Base-by-base conservation (phyloP, 2,797 vertebrate genomes). In the Bufotes viridis region DNA sequence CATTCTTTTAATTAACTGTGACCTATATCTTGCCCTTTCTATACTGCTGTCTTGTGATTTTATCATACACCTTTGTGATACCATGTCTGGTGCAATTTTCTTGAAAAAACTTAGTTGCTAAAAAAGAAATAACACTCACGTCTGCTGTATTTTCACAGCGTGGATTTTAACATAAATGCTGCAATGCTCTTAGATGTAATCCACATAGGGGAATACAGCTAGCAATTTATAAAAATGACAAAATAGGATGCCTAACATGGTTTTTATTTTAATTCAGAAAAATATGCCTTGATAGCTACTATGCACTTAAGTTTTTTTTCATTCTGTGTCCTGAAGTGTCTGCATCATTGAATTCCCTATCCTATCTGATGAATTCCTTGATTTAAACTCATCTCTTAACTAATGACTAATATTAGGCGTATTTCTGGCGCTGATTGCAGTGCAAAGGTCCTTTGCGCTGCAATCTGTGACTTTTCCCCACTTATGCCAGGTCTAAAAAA, bases 41-140 rank as follows among this genome's bases (percentile, higher is more conserved):
- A 20, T 78, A n/a, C 57, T 55, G 53, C 78, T 34, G 15, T 26
- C 11, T 57, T 29, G 53, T 80, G 78, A 20, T 61, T 60, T 61
- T 80, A 60, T 58, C 57, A 34, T 80, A n/a, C 74, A 76, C 74
- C 42, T 76, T 53, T 55, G 72, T 76, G 22, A 53, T 76, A 22
- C 55, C 24, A 76, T 76, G 74, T 76, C 74, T 76, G 51, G 22
- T 24, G 74, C 74, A 55, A 53, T n/a, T 49, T 49, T 53, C 74
- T 76, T n/a, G 12, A 13, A 20, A 74, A 42, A 20, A 20, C 24
- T 29, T 13, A 70, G 17, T 67, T 67, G n/a, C 63, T n/a, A 67
- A 11, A n/a, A 12, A 29, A 29, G 67, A 70, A 26, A 6, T 34
- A 6, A 49, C 10, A 53, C n/a, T 75, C 42, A 51, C 20, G 7